phyloP scores from a whole-genome alignment of 2,113 vertebrate genomes.

The Notiomystis cincta region DNA sequence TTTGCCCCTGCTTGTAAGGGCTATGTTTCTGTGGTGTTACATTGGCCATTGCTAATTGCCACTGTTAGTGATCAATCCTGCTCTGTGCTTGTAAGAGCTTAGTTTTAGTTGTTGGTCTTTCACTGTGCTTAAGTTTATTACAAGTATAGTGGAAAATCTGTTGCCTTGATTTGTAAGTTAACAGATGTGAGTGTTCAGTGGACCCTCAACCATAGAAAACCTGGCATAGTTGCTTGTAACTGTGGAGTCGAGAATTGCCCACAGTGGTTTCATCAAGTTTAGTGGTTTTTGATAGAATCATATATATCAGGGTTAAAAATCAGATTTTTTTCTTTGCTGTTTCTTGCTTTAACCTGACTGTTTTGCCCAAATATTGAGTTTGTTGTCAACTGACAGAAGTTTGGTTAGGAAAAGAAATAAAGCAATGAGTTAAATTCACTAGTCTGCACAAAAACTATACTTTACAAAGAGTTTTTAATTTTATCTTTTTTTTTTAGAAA shows the following conservation, averaged over 20 bases:
- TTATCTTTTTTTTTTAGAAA: neutral
- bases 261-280: neutral
- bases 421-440: neutral
- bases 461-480: neutral
- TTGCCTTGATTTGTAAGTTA: neutral
- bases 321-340: neutral
- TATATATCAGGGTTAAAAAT: neutral
- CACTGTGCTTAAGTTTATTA: neutral
- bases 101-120: neutral
- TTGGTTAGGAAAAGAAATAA: neutral
- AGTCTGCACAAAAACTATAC: neutral
- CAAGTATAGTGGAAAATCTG: neutral
- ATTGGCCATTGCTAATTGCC: neutral
- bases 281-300: neutral
- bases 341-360: neutral
- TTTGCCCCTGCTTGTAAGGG: neutral
- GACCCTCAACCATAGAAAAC: neutral
- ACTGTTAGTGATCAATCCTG: accelerated
- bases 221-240: neutral
- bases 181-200: neutral
- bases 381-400: neutral
- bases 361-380: neutral
- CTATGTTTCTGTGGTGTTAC: neutral
- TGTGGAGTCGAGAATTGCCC: neutral
- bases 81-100: neutral